A percentile compares a stretch with the other conserved stretches of the same genome.
phyloP scores from a whole-genome alignment of 64 coral and sea anemone genomes.

The Catalaphyllia jardinei region DNA sequence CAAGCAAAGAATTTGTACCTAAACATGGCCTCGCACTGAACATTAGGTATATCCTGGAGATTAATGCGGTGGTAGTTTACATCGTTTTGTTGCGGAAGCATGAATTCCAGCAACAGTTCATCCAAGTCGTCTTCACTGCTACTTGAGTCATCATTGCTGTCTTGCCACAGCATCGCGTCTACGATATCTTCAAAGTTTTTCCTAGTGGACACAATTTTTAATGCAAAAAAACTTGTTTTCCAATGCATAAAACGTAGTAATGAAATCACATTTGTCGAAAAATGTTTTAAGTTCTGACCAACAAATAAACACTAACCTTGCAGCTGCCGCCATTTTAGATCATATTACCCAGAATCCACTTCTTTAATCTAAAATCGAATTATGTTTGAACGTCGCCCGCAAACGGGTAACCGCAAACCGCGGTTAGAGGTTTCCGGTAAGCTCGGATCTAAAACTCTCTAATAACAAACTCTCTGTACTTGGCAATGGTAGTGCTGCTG shows the following conservation, averaged over 20 bases:
- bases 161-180: conserved; percentile 51
- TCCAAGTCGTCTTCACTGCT: too few relatives aligned
- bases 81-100: conserved; percentile 5
- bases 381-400: conserved; percentile 50
- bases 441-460: background rate
- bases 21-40: conserved; percentile 50
- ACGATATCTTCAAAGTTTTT: conserved; percentile 50
- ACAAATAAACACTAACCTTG: conserved; percentile 38
- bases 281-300: conserved; percentile 45
- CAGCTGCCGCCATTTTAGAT: conserved; percentile 58
- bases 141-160: too few relatives aligned
- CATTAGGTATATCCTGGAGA: conserved; percentile 24
- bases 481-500: too few relatives aligned
- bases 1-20: conserved; percentile 58
- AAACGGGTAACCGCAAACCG: conserved; percentile 39
- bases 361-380: conserved; percentile 61
- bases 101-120: conserved; percentile 7
- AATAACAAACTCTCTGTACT: too few relatives aligned
- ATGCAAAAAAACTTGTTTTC: conserved; percentile 32
- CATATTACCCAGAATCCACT: conserved; percentile 54
- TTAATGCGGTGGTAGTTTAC: too few relatives aligned
- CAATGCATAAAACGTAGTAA: conserved; percentile 59
- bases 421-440: conserved; percentile 6
- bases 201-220: background rate
- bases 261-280: conserved; percentile 72